Base-by-base conservation (phyloP, 2,113 vertebrate species). In the Agelaius tricolor region DNA sequence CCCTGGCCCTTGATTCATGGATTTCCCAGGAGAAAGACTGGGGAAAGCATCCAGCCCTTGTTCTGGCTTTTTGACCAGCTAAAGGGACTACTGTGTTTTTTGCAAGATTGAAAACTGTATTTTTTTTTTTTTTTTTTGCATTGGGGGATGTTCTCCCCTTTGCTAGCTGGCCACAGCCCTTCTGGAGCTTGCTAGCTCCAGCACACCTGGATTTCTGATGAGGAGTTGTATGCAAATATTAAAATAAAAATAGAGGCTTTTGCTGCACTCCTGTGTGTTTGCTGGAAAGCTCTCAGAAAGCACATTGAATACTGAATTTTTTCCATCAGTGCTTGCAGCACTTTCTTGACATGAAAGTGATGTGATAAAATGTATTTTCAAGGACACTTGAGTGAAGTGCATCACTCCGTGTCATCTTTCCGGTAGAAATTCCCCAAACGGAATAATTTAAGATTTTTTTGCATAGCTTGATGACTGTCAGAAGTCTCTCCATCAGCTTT, bases 401-500 rank as follows among this genome's bases (percentile, higher is more conserved):
- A 96, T 95, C 89, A 67, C 46, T 79, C 84, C 77, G 51, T 96
- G 93, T 87, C 87, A 95, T 94, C 87, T 94, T 93, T 73, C 87
- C 19, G 20, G 72, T 12, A 76, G 71, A 94, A 94, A 89, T 66
- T 93, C 78, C 84, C 85, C 63, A 86, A 93, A 93, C 0, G 2
- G 89, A 96, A 83, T 90, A 93, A 93, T 85, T 93, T 66, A 75
- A 75, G 57, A 7, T 41, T 83, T 85, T 84, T 97, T 79, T 11
- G 3, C 46, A 33, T 41, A 49, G 37, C 67, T 61, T 80, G 78
- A 47, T 83, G 63, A 31, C 67, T 93, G 63, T n/a, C 73, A 84
- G 63, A 83, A 91, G 23, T 90, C 11, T 87, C 30, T 93, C 28
- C 30, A 67, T 58, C 55, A 63, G 46, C 49, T 89, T 89, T 79